A percentile compares a stretch with the other conserved stretches of the same genome.
Evolutionary conservation across 1,140 invertebrate species (phyloP).

Genomic region (Maconellicoccus hirsutus): DNA sequence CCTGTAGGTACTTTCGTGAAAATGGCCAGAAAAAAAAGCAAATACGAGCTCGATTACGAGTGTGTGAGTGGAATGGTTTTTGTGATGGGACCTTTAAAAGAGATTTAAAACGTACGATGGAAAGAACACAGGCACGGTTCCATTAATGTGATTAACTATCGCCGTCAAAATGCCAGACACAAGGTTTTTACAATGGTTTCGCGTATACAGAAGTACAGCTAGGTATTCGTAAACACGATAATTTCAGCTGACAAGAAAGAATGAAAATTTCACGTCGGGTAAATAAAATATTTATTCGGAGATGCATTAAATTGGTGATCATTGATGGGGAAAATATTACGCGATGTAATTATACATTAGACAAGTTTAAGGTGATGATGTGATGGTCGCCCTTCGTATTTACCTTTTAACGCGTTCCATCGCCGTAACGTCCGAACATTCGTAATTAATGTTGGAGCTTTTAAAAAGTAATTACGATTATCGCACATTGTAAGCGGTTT

Average conservation of each 20-base stretch:
- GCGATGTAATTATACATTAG: background rate
- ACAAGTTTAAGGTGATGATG: no score
- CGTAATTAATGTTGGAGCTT: background rate
- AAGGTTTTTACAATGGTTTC: background rate
- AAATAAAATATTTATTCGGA: background rate
- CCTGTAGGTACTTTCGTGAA: no score
- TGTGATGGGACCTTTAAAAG: background rate
- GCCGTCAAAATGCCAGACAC: background rate
- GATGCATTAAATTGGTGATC: background rate
- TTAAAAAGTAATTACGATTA: background rate
- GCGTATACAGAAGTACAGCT: background rate
- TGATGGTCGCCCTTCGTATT: background rate
- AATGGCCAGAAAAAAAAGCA: no score
- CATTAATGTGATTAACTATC: background rate
- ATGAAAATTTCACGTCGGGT: background rate
- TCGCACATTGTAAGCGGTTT: background rate
- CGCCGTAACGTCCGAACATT: background rate
- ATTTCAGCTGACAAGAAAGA: background rate
- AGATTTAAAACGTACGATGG: constrained; percentile 1
- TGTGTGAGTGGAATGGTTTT: background rate
- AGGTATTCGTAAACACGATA: background rate
- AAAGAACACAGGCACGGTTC: background rate
- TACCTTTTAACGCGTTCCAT: background rate
- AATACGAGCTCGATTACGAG: background rate
- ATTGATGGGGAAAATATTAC: background rate